A percentile compares a stretch with the other conserved stretches of the same genome.
phyloP scores from a whole-genome alignment of 2,797 vertebrate genomes.

The Serranus cabrilla region DNA sequence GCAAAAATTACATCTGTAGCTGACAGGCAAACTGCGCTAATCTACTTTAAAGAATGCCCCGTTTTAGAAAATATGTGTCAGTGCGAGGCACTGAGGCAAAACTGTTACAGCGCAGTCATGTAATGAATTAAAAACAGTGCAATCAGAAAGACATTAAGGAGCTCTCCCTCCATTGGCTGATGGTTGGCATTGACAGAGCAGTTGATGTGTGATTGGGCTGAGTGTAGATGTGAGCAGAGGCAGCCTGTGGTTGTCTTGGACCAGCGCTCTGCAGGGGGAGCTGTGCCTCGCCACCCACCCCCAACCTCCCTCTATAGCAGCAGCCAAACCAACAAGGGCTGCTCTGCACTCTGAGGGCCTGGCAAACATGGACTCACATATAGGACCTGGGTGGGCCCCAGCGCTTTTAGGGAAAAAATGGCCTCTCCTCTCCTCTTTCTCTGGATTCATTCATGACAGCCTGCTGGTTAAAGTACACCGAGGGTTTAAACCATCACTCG shows the following conservation, averaged over 20 bases:
- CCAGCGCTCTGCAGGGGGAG: constrained; percentile 59
- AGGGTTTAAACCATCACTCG: constrained; percentile 51
- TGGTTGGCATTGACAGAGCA: constrained; percentile 52
- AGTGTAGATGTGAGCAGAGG: constrained; percentile 58
- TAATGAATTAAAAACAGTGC: constrained; percentile 71
- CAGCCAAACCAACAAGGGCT: constrained; percentile 56
- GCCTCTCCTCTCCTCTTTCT: constrained; percentile 28
- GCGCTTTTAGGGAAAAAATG: constrained; percentile 43
- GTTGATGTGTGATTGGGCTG: constrained; percentile 53
- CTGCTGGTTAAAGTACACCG: constrained; percentile 45
- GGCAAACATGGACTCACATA: constrained; percentile 61
- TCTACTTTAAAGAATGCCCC: constrained; percentile 73
- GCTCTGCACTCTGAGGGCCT: constrained; percentile 53
- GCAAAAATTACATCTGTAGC: constrained; percentile 68
- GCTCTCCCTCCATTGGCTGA: constrained; percentile 57
- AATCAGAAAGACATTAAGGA: constrained; percentile 63
- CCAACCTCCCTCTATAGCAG: constrained; percentile 24
- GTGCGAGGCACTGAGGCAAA: constrained; percentile 52
- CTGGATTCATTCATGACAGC: constrained; percentile 62
- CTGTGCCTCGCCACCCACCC: not conserved
- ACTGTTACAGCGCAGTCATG: constrained; percentile 65
- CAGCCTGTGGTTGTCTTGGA: constrained; percentile 59
- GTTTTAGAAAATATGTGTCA: constrained; percentile 74
- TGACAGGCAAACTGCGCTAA: constrained; percentile 74
- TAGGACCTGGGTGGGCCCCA: constrained; percentile 61